phyloP scores from a whole-genome alignment of 2,888 invertebrate species.

The Geophilus truncorum region DNA sequence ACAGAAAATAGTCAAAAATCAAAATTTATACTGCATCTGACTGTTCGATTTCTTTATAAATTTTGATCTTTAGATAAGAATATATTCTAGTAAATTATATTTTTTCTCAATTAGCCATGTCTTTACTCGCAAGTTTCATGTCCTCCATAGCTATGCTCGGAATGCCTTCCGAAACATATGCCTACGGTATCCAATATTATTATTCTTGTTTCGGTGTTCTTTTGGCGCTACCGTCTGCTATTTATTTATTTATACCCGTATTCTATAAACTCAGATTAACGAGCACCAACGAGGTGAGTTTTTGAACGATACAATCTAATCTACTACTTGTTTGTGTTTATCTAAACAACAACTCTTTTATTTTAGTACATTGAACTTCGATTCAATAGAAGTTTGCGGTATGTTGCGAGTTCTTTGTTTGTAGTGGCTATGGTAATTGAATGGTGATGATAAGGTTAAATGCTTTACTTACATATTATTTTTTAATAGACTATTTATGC shows the following conservation, averaged over 20 bases:
- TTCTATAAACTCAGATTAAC: conserved; percentile 73
- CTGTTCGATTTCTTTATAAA: neutral
- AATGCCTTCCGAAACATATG: conserved; percentile 87
- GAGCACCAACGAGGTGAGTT: conserved; percentile 18
- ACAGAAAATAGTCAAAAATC: too few species aligned
- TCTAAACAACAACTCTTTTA: neutral
- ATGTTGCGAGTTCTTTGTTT: neutral
- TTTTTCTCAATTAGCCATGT: conserved; percentile 58
- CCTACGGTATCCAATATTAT: conserved; percentile 60
- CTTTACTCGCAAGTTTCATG: conserved; percentile 82
- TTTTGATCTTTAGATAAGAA: neutral
- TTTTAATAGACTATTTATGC: conserved; percentile 25
- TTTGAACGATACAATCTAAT: neutral
- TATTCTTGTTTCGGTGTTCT: conserved; percentile 38
- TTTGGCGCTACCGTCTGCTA: conserved; percentile 51
- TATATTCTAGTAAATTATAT: too few species aligned
- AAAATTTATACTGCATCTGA: too few species aligned
- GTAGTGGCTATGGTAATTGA: conserved; percentile 29
- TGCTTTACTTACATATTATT: neutral
- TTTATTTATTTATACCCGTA: conserved; percentile 74
- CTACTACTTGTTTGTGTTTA: neutral
- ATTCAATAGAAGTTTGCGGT: conserved; percentile 16
- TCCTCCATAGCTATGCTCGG: conserved; percentile 86
- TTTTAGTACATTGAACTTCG: conserved; percentile 13
- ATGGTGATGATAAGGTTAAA: neutral